Conservation (phyloP, 2,888 invertebrate species). For the Thymelicus sylvestris region DNA sequence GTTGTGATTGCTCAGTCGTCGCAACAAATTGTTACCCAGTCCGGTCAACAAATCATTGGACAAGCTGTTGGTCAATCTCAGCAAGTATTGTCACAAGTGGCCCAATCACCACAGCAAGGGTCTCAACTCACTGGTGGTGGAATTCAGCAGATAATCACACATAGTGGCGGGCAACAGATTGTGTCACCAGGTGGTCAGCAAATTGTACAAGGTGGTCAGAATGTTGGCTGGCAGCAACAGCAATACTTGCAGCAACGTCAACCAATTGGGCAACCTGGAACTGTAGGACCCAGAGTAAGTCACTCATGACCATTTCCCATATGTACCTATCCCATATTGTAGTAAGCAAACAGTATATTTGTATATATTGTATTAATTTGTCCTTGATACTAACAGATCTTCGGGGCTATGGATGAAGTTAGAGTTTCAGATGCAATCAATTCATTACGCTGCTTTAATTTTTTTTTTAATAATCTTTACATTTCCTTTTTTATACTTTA, state of each 20-base stretch:
- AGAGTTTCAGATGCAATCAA: no score
- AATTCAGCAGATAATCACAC: constrained; percentile 81
- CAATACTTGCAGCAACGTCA: constrained; percentile 80
- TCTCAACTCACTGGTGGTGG: constrained; percentile 67
- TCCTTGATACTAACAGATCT: no score
- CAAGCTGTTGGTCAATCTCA: constrained; percentile 72
- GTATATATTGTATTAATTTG: no score
- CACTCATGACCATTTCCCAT: no score
- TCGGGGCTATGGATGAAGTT: no score
- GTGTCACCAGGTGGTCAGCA: constrained; percentile 77
- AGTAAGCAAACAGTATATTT: no score
- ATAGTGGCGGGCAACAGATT: constrained; percentile 78
- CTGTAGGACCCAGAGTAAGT: constrained; percentile 80
- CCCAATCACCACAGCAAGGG: constrained; percentile 73
- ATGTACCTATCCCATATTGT: no score
- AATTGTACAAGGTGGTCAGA: constrained; percentile 75
- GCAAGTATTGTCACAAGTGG: constrained; percentile 74
- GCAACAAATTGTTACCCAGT: constrained; percentile 79
- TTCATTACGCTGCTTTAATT: no score
- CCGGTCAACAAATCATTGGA: constrained; percentile 77
- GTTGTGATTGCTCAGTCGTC: constrained; percentile 78
- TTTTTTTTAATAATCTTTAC: no score
- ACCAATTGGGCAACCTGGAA: constrained; percentile 80
- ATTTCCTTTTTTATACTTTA: no score
- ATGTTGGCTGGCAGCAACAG: constrained; percentile 80